Evolutionary conservation across 2,797 vertebrate genomes (phyloP), one percentile per base, ranked within the genome.

Genomic region (Girardinus metallicus): DNA sequence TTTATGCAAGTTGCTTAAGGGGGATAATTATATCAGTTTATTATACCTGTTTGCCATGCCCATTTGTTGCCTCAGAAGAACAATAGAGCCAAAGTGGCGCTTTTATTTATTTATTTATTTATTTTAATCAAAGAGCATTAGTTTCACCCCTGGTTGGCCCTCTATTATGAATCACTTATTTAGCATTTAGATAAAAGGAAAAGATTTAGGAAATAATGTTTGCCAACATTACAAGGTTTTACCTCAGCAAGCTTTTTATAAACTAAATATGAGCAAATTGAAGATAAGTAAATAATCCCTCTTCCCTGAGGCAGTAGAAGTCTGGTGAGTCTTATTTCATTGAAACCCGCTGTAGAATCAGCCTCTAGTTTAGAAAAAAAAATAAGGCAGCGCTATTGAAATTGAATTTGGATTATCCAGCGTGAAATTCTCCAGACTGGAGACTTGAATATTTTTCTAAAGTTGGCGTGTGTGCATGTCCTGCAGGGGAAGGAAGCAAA

Each of bases 401-500:
- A 96, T 94, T 95, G 92, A 95, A 96, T 96, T 95, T 94, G 93
- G 94, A 93, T 95, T 94, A 95, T 96, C 94, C 88, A 87, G 92
- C 94, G 93, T 95, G 94, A 94, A 96, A 95, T 96, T 95, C 94
- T 93, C 91, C 90, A 95, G 90, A 94, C 92, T 92, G 93, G 92
- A 95, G 91, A 92, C 91, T 93, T 78, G 89, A 90, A 89, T 93
- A 89, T 95, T 93, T 94, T 94, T 94, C 92, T 94, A 90, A 94
- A 94, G 91, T 93, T 95, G 94, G 93, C 93, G 82, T 93, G 86
- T 89, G 92, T 93, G 93, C 89, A 93, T 94, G 92, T 95, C 94
- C 94, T 95, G 94, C 94, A 94, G 95, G 93, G 93, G 87, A 93
- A 93, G 86, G 92, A 91, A 91, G 90, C 87, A 94, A 92, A 95